Evolutionary conservation across 30 jellyfish, hydroid and myxozoan genomes (phyloP), one percentile per base, ranked within the genome.

Genomic region (Aurelia aurita complex sp. Pacific): DNA sequence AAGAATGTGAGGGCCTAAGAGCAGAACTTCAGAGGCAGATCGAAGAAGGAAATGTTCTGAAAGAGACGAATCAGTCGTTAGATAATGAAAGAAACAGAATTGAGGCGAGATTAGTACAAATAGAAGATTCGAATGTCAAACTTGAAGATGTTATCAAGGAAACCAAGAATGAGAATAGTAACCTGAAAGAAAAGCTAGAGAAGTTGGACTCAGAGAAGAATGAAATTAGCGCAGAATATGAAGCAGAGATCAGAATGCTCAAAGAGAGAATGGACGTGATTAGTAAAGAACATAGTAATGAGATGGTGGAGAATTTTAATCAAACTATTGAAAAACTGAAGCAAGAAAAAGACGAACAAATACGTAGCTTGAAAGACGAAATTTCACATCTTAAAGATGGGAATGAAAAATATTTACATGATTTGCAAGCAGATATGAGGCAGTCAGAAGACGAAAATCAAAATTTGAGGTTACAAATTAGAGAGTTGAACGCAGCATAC

Each of bases 391-490:
- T 55, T 50, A 82, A 62, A 69, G 93, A 76, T 38, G 80, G 85
- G 16, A 55, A 73, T 61, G 94, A 89, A 6, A 89, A 75, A 42
- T 77, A 89, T 33, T 38, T 82, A 61, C 86, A 76, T 15, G 81
- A 89, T 70, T 40, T 89, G 87, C 86, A 89, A 32, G 42, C 91
- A 18, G 97, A 89, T 54, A 33, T 77, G 66, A 81, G 73, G 67
- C 85, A 71, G 3, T 62, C 77, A 18, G 97, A 89, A 18, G 94
- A 89, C 5, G 97, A 82, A 17, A 89, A 89, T 66, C 80, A 89
- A 17, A 74, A 76, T 23, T 43, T 89, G 83, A 74, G 65, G 32
- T 62, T 40, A 36, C 85, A 62, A 32, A 32, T 81, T 16, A 69
- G 61, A 15, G 83, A 67, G 2, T 57, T 82, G 42, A 74, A 82